Evolutionary conservation across 2,888 invertebrate genomes (phyloP).

Genomic region (Operophtera brumata): DNA sequence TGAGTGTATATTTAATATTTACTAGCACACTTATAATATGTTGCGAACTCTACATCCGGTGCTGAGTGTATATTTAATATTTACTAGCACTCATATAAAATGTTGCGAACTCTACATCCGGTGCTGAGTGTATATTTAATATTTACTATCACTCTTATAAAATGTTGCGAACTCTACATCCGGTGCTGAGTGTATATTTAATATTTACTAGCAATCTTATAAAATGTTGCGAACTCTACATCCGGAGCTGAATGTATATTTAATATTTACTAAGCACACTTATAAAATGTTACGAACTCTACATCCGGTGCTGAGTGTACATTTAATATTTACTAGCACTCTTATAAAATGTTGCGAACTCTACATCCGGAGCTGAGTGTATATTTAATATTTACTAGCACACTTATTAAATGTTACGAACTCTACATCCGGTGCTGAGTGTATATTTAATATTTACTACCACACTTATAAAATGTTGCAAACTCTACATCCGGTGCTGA

Average conservation of each 20-base stretch:
- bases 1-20: constrained; percentile 1
- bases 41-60: constrained; percentile 3
- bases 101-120: constrained; percentile 5
- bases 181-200: no score
- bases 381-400: constrained; percentile 5
- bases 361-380: not conserved
- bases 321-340: constrained; percentile 6
- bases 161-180: constrained; percentile 8
- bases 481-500: not conserved
- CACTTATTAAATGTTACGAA: constrained; percentile 6
- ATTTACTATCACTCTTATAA: constrained; percentile 8
- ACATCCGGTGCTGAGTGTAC: not conserved
- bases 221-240: constrained; percentile 9
- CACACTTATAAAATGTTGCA: constrained; percentile 8
- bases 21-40: constrained; percentile 6
- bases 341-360: constrained; percentile 6
- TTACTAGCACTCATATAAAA: constrained; percentile 6
- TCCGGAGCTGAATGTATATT: no score
- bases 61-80: not conserved
- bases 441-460: constrained; percentile 1
- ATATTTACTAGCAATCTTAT: constrained; percentile 8
- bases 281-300: constrained; percentile 6
- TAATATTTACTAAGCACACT: constrained; percentile 6
- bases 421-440: not conserved
- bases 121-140: no score